Base-by-base conservation (phyloP, 2,888 invertebrate species). In the Taenaris catops region DNA sequence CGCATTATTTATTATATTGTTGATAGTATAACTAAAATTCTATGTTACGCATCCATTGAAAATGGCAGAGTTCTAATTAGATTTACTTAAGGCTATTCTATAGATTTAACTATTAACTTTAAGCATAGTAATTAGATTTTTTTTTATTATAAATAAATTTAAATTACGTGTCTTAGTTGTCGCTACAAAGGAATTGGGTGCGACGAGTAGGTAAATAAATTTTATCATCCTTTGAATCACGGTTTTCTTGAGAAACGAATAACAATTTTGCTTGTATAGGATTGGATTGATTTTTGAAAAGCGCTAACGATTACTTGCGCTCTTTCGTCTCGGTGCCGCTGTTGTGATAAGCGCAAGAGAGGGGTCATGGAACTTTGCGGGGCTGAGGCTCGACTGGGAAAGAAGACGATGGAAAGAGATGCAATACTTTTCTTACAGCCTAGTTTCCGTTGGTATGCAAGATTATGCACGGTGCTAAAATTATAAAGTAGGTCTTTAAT, bases 281-380 rank as follows among this genome's bases (percentile, higher is more conserved):
- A 23, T 41, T 43, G 38, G 41, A 17, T 12, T 19, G 34, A 11
- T 38, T 34, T 46, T 14, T 39, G 26, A 25, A 27, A 38, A 38
- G n/a, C 24, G 24, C 23, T 5, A 20, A 19, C 20, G 21, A 43
- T 48, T 26, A 57, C 49, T 53, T 72, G 59, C 43, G 59, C 44
- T 65, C 46, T 70, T 70, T 59, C 49, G 52, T 41, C 51, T 45
- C 44, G 50, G 32, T 55, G 51, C 53, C 48, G 41, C 47, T 42
- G 46, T 46, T 48, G 61, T 76, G 80, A 80, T 80, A 81, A 80
- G 78, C 76, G 70, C 69, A 65, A 56, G 70, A 72, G 75, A 62
- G 67, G 70, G 80, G 76, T 81, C 80, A 79, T 64, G 52, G 79
- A 80, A 79, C 81, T 75, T 68, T 67, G 66, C 60, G 68, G 68